Base-by-base conservation (phyloP, 2,113 vertebrate species). In the Notothenia rossii region DNA sequence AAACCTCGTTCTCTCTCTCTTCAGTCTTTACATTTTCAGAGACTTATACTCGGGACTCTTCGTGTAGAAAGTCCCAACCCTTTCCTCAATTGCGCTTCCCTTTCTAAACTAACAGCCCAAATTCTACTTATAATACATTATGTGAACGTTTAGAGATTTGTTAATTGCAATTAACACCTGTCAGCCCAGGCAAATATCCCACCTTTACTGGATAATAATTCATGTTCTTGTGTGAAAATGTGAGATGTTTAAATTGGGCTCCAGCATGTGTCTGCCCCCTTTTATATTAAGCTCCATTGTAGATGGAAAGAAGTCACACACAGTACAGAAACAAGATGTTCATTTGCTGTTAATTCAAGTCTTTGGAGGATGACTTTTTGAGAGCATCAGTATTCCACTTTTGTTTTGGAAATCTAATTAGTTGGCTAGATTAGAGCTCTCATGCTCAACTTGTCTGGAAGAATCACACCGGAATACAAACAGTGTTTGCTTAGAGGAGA, bases 401-500 rank as follows among this genome's bases (percentile, higher is more conserved):
- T 90, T 91, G 89, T 92, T 89, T 85, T 89, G 79, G 83, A 89
- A 29, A 91, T 89, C 83, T 87, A 92, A 94, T 93, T 91, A 92
- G 91, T 79, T 77, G 51, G 82, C 81, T 59, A 84, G 91, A 94
- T 92, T 88, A 75, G 87, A 83, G 88, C 89, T 86, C 86, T 92
- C 89, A 88, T 88, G 89, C 91, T 89, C 83, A 88, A 86, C 87
- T 88, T 91, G 90, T 92, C 89, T 75, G 86, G 53, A 81, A 87
- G 82, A 91, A 88, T 89, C 72, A 15, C 51, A 77, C 59, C 9
- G 73, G 84, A 91, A 89, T 86, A 73, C 86, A 90, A 92, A 89
- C 88, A n/a, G 78, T 11, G 83, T 64, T 82, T 43, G 72, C 88
- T 84, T 62, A 67, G 87, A 88, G 83, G 82, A 79, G 75, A 83